Evolutionary conservation across 2,888 invertebrate species (phyloP).

Genomic region (Cryptus armator): DNA sequence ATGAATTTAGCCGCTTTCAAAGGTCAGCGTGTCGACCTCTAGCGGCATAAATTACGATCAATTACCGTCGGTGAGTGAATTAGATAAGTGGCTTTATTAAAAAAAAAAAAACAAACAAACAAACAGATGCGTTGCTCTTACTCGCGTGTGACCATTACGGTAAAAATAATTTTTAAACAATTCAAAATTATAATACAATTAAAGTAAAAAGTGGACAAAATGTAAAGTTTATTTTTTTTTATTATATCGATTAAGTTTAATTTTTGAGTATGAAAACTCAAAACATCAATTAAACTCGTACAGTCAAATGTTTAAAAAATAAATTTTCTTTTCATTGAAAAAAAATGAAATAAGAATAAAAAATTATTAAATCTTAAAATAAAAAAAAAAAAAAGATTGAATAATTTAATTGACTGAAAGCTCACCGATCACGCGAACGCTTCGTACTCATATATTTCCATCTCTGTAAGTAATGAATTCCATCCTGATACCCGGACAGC

Average conservation of each 20-base stretch:
- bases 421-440: not conserved
- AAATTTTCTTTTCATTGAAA: too few relatives aligned
- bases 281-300: too few relatives aligned
- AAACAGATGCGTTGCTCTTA: not conserved
- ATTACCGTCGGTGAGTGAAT: constrained; percentile 36
- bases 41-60: not conserved
- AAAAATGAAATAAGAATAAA: too few relatives aligned
- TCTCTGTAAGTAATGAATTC: not conserved
- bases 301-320: too few relatives aligned
- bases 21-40: constrained; percentile 49
- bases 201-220: too few relatives aligned
- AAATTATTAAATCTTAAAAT: not conserved
- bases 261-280: not conserved
- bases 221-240: not conserved
- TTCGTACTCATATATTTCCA: not conserved
- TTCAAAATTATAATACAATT: too few relatives aligned
- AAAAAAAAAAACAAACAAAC: not conserved
- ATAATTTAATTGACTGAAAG: not conserved
- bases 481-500: not conserved
- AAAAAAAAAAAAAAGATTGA: not conserved
- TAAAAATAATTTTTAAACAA: too few relatives aligned
- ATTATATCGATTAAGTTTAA: not conserved
- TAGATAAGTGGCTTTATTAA: not conserved
- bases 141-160: too few relatives aligned
- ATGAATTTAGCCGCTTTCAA: not conserved